Conservation (phyloP, 1,140 invertebrate species). For the Pogonomyrmex californicus region DNA sequence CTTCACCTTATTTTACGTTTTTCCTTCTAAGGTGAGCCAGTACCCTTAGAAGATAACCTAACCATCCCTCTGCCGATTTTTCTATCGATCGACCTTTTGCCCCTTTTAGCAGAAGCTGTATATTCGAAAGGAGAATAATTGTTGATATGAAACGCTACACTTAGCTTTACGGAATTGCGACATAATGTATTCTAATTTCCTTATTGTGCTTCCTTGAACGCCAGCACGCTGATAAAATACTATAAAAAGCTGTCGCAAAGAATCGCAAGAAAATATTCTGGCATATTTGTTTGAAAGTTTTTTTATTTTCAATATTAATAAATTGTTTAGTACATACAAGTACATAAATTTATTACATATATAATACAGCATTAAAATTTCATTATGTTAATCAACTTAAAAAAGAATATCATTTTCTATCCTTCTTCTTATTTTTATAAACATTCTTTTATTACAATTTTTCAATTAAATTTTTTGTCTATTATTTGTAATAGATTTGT, state of each 20-base stretch:
- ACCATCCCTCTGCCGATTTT: background rate
- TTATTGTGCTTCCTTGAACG: constrained; percentile 45
- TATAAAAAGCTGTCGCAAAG: constrained; percentile 27
- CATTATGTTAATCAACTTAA: background rate
- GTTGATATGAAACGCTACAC: constrained; percentile 41
- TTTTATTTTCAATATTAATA: background rate
- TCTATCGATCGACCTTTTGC: constrained; percentile 54
- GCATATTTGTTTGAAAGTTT: too few species aligned
- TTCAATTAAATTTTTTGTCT: background rate
- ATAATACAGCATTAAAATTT: background rate
- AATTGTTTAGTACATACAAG: background rate
- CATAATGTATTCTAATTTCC: constrained; percentile 57
- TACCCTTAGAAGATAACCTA: constrained; percentile 12
- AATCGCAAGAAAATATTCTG: background rate
- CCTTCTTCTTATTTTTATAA: background rate
- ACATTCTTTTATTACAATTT: background rate
- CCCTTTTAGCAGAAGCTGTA: constrained; percentile 56
- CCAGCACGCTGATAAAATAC: constrained; percentile 16
- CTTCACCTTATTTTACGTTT: constrained; percentile 35
- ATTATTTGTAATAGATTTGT: constrained; percentile 8
- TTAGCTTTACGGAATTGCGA: constrained; percentile 36
- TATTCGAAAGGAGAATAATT: constrained; percentile 53
- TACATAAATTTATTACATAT: background rate
- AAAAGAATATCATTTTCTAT: background rate
- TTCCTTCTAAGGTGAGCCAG: constrained; percentile 25